Evolutionary conservation across 1,140 invertebrate genomes (phyloP), one percentile per base, ranked within the genome.

Genomic region (Drosophila navojoa): DNA sequence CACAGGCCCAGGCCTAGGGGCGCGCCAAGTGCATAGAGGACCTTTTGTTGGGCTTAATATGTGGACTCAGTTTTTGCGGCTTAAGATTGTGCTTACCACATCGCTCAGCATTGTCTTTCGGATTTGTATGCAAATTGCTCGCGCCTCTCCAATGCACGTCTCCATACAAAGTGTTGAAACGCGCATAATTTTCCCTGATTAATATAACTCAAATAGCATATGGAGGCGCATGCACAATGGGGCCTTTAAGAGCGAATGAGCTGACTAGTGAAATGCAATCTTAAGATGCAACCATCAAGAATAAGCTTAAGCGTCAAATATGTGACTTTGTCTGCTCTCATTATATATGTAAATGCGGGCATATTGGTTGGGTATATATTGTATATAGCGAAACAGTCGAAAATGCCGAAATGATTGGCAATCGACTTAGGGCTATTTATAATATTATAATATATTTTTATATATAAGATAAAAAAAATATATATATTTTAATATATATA

Each of bases 11-110:
- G 22, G n/a, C 38, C 35, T 50, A 57, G 59, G 64, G 79, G 79
- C 74, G 79, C 81, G 63, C 54, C 79, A 69, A 81, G 73, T 59
- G 74, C 74, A 81, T 77, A 81, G 74, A 81, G 74, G 79, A 77
- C 79, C 71, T 68, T 81, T 77, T 70, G 69, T 81, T 52, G 15
- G 62, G 11, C 49, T 60, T 16, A 45, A 29, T n/a, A 63, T 79
- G 66, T 79, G 76, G 42, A 45, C 40, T 59, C 40, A 32, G 44
- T 45, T 50, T 22, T 45, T 45, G 50, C 55, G 53, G 67, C 10
- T 64, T 22, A 9, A 40, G n/a, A 7, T 29, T 29, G 27, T 49
- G 25, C 35, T 77, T 81, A 69, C 78, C 78, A 72, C 77, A 81
- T 73, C 68, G 47, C 40, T 44, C 55, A 35, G 61, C 79, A 80